These are phyloP conservation scores for Echiichthys vipera DNA, from an alignment of 2,797 vertebrate species.

Conservation along the genomic window DNA sequence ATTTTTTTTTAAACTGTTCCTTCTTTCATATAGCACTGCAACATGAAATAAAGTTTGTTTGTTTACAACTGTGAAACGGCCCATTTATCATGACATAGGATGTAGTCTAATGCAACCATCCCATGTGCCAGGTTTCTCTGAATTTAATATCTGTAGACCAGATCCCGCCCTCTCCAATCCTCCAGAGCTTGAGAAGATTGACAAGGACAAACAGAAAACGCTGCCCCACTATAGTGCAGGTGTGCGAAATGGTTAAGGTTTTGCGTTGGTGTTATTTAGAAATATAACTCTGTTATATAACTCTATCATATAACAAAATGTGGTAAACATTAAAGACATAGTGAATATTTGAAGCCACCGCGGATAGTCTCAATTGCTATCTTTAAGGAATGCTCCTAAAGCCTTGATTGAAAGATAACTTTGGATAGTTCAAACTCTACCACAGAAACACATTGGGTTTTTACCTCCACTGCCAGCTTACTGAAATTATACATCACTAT, in stretches of 20 bases:
- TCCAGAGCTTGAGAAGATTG: background rate
- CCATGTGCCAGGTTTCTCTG: background rate
- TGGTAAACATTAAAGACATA: constrained; percentile 4
- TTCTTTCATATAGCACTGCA: no score
- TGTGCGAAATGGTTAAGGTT: background rate
- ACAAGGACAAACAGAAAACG: background rate
- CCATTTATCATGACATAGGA: constrained; percentile 25
- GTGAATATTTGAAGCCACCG: constrained; percentile 1
- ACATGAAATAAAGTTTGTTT: no score
- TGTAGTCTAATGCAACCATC: constrained; percentile 27
- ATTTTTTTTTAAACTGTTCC: no score
- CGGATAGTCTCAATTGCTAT: background rate
- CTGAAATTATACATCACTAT: constrained; percentile 2
- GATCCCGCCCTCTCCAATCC: background rate
- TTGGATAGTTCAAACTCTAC: constrained; percentile 3
- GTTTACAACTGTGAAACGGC: no score
- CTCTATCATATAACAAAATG: background rate
- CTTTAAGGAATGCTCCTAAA: background rate
- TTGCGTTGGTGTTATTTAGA: constrained; percentile 4
- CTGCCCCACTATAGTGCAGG: background rate
- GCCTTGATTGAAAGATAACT: constrained; percentile 8
- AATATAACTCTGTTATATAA: no score
- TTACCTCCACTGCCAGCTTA: background rate
- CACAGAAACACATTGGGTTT: background rate
- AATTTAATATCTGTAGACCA: constrained; percentile 4